Evolutionary conservation across 2,113 vertebrate species (phyloP), one percentile per base, ranked within the genome.

Genomic region (Lichenostomus cassidix): DNA sequence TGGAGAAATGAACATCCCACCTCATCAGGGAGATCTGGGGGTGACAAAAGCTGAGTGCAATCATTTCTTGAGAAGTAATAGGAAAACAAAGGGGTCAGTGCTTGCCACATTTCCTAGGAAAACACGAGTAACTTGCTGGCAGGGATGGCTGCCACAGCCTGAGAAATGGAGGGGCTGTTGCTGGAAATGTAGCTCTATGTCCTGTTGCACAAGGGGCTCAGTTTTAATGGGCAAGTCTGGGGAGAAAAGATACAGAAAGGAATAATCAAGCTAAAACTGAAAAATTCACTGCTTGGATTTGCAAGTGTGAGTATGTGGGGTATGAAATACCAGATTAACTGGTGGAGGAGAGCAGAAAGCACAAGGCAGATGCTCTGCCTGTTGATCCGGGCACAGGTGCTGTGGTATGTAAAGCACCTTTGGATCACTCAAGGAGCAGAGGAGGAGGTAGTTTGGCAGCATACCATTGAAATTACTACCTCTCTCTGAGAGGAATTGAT

Each of bases 331-430:
- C 4, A 5, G 67, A 69, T 89, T 87, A 69, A 39, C 53, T 71
- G 47, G 91, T 83, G 62, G 41, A 71, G 37, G 29, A 71, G 39
- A 37, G 47, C 24, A 41, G 71, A 68, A 62, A 68, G 46, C 67
- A 88, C 33, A 44, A 76, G 49, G 71, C 35, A 92, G 35, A 50
- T 75, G 67, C 67, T 91, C 37, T 87, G 84, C 82, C 74, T 90
- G 67, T 84, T 91, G 78, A 53, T 95, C 83, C 0, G 0, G 81
- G 53, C 74, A 58, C 77, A 75, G 69, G 49, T 92, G 63, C 74
- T 87, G 62, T 63, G 82, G 46, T 87, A 69, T 82, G 87, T 89
- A 79, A 91, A 97, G 42, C 71, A 81, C 60, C 55, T 74, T 76
- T 67, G 62, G 44, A 71, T 92, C 11, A 12, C 47, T 69, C 2